Evolutionary conservation across 2,888 invertebrate species (phyloP).

Genomic region (Ennomos quercinarius): DNA sequence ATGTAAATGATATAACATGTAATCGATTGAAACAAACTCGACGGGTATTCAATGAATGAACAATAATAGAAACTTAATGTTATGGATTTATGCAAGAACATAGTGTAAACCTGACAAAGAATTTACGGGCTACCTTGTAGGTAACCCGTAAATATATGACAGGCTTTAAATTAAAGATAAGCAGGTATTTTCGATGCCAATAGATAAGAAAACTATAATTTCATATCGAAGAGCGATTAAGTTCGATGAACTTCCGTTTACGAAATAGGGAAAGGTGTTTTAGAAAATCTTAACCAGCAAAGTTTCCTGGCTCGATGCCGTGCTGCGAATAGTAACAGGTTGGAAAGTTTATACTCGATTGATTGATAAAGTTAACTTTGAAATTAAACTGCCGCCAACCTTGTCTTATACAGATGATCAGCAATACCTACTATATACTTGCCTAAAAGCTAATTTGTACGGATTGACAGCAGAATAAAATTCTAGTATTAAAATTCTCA

Average conservation of each 20-base stretch:
- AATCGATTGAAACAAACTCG: too few species aligned
- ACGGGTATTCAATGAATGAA: too few species aligned
- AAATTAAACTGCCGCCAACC: too few species aligned
- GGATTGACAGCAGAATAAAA: too few species aligned
- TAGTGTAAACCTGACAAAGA: conserved; percentile 1
- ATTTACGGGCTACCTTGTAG: too few species aligned
- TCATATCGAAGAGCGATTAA: conserved; percentile 47
- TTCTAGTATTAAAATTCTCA: too few species aligned
- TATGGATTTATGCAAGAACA: conserved; percentile 2
- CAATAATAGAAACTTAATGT: not conserved
- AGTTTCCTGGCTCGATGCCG: conserved; percentile 50
- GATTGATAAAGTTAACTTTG: conserved; percentile 2
- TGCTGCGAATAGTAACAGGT: conserved; percentile 43
- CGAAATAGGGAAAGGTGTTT: conserved; percentile 69
- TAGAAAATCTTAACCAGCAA: conserved; percentile 50
- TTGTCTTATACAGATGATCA: not conserved
- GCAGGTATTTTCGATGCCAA: conserved; percentile 56
- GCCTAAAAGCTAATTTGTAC: too few species aligned
- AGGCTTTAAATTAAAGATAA: conserved; percentile 51
- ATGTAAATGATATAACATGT: too few species aligned
- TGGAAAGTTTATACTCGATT: conserved; percentile 36
- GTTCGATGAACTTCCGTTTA: conserved; percentile 81
- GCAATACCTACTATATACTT: not conserved
- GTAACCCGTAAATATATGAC: too few species aligned
- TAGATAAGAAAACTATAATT: conserved; percentile 64